phyloP scores from a whole-genome alignment of 2,888 invertebrate genomes.

The Polydrusus pterygomalis region DNA sequence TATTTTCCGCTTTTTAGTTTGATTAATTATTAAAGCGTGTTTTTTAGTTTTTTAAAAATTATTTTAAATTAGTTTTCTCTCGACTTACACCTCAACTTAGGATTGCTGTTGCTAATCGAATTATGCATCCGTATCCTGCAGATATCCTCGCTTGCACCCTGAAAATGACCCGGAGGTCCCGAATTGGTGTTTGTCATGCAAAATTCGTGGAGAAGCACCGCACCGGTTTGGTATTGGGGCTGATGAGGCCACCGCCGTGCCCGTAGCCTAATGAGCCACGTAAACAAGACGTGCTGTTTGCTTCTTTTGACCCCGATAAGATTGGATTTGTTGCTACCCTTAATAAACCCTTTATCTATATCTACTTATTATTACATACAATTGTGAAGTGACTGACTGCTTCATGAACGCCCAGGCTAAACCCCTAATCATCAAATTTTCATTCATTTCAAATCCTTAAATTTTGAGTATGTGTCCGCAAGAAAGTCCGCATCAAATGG shows the following conservation, averaged over 20 bases:
- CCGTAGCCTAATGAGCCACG: constrained; percentile 21
- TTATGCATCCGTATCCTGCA: not conserved
- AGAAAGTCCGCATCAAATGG: too few relatives aligned
- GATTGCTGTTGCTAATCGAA: constrained; percentile 8
- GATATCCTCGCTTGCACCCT: not conserved
- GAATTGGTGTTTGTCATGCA: constrained; percentile 21
- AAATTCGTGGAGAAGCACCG: constrained; percentile 19
- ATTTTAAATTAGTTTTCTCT: too few relatives aligned
- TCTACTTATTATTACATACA: not conserved
- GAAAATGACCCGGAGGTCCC: constrained; percentile 6
- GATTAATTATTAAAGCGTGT: too few relatives aligned
- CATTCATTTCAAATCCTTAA: too few relatives aligned
- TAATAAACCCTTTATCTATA: not conserved
- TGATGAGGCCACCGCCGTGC: constrained; percentile 2
- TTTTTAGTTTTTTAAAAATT: too few relatives aligned
- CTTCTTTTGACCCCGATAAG: constrained; percentile 21
- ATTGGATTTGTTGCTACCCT: not conserved
- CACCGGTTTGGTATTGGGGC: constrained; percentile 8
- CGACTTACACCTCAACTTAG: not conserved
- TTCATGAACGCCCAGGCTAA: too few relatives aligned
- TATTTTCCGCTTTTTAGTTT: too few relatives aligned
- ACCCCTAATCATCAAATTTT: too few relatives aligned
- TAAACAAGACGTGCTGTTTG: constrained; percentile 29
- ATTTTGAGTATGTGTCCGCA: too few relatives aligned
- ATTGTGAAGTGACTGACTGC: too few relatives aligned